Evolutionary conservation across 2,888 invertebrate genomes (phyloP), one percentile per base, ranked within the genome.

Genomic region (Pollenia labialis): DNA sequence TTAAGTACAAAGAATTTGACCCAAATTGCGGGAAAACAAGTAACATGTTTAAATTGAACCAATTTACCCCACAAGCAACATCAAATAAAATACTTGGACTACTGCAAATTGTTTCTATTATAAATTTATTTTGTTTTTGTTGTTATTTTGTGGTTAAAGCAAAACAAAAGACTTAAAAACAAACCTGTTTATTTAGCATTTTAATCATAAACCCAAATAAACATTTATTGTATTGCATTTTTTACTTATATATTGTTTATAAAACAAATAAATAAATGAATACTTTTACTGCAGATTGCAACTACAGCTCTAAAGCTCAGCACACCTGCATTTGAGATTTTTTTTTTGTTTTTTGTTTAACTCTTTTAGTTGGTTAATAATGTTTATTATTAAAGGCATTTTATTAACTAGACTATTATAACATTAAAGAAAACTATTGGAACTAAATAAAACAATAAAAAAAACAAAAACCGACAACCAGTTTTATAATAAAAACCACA

Each of bases 321-420:
- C 83, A 87, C 83, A 87, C 86, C 83, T 87, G 86, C 86, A 87
- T 66, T 83, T 64, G 11, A 76, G 71, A 80, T 64, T 77, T 50
- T 68, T 32, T 66, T 52, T 66, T 46, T 46, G 66, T 80, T 50
- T 64, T 40, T n/a, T 44, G 14, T 18, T 71, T 42, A 2, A 46
- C 18, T 81, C 14, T 72, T 44, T 72, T 69, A 66, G 50, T 85
- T 86, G 64, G 74, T 82, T 72, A 77, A 83, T 66, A 71, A 81
- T 82, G 72, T 75, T 86, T 83, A 74, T 80, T 81, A 82, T 86
- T 60, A 66, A 46, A 81, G n/a, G 46, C 76, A 81, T 83, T 87
- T 87, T 87, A 76, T 81, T 87, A 68, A 81, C 72, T 76, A 76
- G 71, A 76, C 48, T 81, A 77, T 79, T 72, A 77, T 58, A 71